phyloP scores from a whole-genome alignment of 1,140 invertebrate genomes.

The Lysiphlebus fabarum region DNA sequence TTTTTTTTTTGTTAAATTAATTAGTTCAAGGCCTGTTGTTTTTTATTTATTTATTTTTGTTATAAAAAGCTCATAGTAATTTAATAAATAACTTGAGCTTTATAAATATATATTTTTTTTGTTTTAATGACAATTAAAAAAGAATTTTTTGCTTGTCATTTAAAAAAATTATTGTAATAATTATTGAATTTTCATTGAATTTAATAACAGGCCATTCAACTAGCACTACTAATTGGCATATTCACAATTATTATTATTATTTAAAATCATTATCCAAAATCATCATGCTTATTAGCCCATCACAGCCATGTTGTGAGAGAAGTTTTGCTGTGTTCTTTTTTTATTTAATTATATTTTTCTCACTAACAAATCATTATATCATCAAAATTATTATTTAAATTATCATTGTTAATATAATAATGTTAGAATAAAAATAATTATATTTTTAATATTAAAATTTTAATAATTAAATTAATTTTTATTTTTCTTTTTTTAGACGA shows the following conservation, averaged over 20 bases:
- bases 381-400: constrained; percentile 15
- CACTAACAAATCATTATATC: constrained; percentile 31
- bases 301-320: constrained; percentile 56
- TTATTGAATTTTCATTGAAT: too few relatives aligned
- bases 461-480: constrained; percentile 3
- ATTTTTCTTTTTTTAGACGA: constrained; percentile 28
- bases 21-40: constrained; percentile 23
- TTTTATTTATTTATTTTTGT: too few relatives aligned
- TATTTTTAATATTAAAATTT: not conserved
- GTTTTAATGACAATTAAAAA: too few relatives aligned
- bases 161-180: too few relatives aligned
- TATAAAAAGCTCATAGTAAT: too few relatives aligned
- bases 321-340: constrained; percentile 45
- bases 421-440: not conserved
- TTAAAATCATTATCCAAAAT: constrained; percentile 25
- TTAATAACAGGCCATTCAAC: too few relatives aligned
- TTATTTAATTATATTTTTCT: constrained; percentile 22
- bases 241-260: too few relatives aligned
- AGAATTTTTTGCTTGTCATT: too few relatives aligned
- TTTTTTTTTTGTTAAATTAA: constrained; percentile 19
- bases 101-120: too few relatives aligned
- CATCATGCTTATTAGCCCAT: constrained; percentile 29
- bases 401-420: not conserved
- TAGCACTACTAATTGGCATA: too few relatives aligned
- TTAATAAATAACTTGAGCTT: constrained; percentile 14